Conservation (phyloP, 2,113 vertebrate species). For the Neogobius melanostomus region DNA sequence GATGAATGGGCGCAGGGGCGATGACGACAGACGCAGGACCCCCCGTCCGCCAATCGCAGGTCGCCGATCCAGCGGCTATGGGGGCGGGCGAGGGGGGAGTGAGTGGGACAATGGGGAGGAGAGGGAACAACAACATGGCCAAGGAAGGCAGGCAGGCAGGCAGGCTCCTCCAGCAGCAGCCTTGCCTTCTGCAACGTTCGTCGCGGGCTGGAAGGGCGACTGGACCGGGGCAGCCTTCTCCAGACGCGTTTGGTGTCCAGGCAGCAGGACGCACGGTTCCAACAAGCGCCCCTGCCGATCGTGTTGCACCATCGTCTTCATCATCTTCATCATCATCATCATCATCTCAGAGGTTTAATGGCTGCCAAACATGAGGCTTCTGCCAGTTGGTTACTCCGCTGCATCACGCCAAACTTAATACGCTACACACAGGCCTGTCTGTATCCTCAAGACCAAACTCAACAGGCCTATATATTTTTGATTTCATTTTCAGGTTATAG, state of each 20-base stretch:
- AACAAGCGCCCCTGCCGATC: not conserved
- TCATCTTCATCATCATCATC: not conserved
- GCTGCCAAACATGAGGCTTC: constrained; percentile 2
- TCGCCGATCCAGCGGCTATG: constrained; percentile 54
- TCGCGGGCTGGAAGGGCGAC: not conserved
- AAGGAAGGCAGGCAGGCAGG: not conserved
- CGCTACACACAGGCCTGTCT: not conserved
- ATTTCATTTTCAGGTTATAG: too few species aligned
- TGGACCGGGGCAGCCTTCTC: not conserved
- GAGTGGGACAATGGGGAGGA: constrained; percentile 62
- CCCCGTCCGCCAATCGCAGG: constrained; percentile 84
- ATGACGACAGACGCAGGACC: constrained; percentile 83
- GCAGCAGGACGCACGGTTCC: not conserved
- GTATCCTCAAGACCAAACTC: too few species aligned
- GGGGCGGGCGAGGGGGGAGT: constrained; percentile 48
- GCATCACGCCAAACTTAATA: not conserved
- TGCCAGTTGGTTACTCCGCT: not conserved
- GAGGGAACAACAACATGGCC: constrained; percentile 64
- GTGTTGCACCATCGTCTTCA: not conserved
- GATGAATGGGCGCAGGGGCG: constrained; percentile 91
- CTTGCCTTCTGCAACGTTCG: too few species aligned
- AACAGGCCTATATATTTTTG: too few species aligned
- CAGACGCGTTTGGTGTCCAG: not conserved
- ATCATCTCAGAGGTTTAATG: not conserved
- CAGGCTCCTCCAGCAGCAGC: too few species aligned